Percentiles rank a stretch among this genome's conserved stretches.
These are phyloP conservation scores for Adelosebastes latens DNA, from an alignment of 2,797 vertebrate genomes.

Conservation along the genomic window DNA sequence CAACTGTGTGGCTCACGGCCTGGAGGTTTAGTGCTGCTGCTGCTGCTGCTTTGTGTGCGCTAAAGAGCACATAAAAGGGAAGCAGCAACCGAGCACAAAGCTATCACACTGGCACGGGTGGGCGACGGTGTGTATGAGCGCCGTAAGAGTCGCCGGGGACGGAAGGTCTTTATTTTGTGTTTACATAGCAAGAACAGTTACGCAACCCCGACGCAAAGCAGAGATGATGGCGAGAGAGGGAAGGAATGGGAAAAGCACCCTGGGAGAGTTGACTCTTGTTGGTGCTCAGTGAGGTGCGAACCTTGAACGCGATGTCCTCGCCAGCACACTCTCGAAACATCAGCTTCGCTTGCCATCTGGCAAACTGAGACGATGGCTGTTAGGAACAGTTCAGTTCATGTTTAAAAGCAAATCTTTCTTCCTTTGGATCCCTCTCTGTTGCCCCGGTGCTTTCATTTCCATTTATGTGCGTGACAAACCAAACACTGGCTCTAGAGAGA, in stretches of 20 bases:
- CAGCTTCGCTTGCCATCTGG: constrained; percentile 64
- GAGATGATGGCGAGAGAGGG: constrained; percentile 27
- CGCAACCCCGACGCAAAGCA: constrained; percentile 60
- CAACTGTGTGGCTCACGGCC: constrained; percentile 38
- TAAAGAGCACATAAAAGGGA: constrained; percentile 21
- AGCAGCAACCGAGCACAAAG: constrained; percentile 36
- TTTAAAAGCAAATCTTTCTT: constrained; percentile 54
- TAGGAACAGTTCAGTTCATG: constrained; percentile 41
- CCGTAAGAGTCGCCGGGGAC: constrained; percentile 3
- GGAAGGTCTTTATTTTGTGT: constrained; percentile 53
- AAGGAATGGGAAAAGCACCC: constrained; percentile 47
- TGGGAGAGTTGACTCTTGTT: constrained; percentile 80
- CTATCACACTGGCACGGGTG: constrained; percentile 21
- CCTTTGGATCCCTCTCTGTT: constrained; percentile 10
- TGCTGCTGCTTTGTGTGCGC: constrained; percentile 19
- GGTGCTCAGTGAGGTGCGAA: constrained; percentile 75
- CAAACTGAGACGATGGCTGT: constrained; percentile 38
- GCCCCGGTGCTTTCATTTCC: constrained; percentile 14
- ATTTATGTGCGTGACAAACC: not conserved
- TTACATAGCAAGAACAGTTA: constrained; percentile 70
- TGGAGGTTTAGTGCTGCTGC: constrained; percentile 22
- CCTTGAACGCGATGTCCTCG: constrained; percentile 53
- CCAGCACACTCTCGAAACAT: constrained; percentile 58
- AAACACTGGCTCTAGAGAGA: too few species aligned
- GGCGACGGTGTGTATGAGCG: constrained; percentile 24